Evolutionary conservation across 2,888 invertebrate genomes (phyloP), one percentile per base, ranked within the genome.

Genomic region (Elegia similella): DNA sequence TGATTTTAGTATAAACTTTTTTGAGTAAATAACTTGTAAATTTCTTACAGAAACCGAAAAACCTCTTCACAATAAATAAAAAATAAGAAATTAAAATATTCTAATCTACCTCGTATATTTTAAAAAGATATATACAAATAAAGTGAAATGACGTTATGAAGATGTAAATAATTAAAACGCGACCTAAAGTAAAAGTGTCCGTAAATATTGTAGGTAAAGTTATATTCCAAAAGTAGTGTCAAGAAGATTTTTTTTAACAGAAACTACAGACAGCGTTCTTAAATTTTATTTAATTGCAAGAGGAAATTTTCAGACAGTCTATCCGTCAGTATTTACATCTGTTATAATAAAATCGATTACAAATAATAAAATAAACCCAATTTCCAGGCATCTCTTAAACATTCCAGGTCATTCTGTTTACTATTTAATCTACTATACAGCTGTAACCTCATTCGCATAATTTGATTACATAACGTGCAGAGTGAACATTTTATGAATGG

Each of bases 401-500:
- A 70, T 68, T 63, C 71, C 71, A 69, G 66, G 69, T 67, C 63
- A 64, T 62, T 65, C 70, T 70, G 68, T 59, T 58, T 67, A 63
- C 68, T 67, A 67, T 70, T 67, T 75, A 69, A 70, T 75, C 73
- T 73, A 72, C 73, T 65, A 72, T 67, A 69, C 70, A 70, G 68
- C 71, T 64, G 76, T 80, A 82, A 78, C 83, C 84, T 75, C 76
- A 75, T 84, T 80, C 66, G 62, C 68, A 62, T 74, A 77, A 76
- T 78, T 78, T 79, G 79, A 82, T 86, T 86, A 80, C 81, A 79
- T 75, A 82, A 84, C 73, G 66, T 66, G 63, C 72, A 71, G 71
- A 72, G 76, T 78, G 77, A 62, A 73, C 56, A 48, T 56, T 82
- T 84, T 82, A 80, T 84, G 81, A 86, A 84, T 85, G 84, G 70